phyloP scores from a whole-genome alignment of 2,113 vertebrate genomes.

The Jacana jacana region DNA sequence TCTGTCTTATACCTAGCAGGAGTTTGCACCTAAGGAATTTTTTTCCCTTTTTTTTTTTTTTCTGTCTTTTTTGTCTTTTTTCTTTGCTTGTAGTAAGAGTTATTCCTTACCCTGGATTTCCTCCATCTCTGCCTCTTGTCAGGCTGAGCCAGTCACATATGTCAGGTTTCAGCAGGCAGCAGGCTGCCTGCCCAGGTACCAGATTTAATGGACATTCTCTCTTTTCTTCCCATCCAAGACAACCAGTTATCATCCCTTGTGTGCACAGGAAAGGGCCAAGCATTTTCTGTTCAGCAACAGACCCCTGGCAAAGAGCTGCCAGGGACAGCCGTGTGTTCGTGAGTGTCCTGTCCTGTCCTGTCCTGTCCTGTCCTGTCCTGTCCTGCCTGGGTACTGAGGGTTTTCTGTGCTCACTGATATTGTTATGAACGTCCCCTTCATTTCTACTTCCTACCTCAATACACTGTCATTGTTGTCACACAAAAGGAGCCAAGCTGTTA shows the following conservation, averaged over 20 bases:
- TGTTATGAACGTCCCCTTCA: not conserved
- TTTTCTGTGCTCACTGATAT: not conserved
- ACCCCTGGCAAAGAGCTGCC: not conserved
- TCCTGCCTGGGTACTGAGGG: not conserved
- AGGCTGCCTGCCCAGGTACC: not conserved
- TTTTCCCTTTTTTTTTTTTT: not conserved
- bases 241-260: not conserved
- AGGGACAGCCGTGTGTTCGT: accelerated
- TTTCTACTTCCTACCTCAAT: not conserved
- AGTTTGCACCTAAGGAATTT: not conserved
- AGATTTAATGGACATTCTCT: not conserved
- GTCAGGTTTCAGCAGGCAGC: constrained; percentile 33
- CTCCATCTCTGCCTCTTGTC: not conserved
- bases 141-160: not conserved
- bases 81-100: not conserved
- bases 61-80: too few relatives aligned
- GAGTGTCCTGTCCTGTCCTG: not conserved
- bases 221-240: not conserved
- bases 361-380: too few relatives aligned
- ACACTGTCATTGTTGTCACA: not conserved
- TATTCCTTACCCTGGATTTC: not conserved
- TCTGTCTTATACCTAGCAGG: constrained; percentile 26
- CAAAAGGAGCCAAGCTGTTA: not conserved
- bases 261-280: not conserved
- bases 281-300: not conserved